Percentiles rank a stretch among this genome's conserved stretches.
These are phyloP conservation scores for Drosophila parthenogenetica DNA, from an alignment of 2,888 invertebrate species.

Conservation along the genomic window DNA sequence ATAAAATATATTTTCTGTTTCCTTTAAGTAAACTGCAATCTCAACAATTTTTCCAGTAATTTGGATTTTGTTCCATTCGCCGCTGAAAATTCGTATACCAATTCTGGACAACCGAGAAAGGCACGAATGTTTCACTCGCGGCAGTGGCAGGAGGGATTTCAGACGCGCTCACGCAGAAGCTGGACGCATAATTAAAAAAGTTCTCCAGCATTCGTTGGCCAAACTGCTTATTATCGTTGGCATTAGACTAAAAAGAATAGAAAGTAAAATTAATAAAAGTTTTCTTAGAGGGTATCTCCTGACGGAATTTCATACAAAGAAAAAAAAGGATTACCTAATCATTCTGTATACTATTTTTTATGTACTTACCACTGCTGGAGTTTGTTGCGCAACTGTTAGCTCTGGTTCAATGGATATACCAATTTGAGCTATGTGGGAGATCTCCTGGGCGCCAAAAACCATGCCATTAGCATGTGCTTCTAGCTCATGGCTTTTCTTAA, in stretches of 20 bases:
- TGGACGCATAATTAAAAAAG: slow-evolving; percentile 96
- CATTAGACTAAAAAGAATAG: slow-evolving; percentile 77
- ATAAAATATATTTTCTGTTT: slow-evolving; percentile 7
- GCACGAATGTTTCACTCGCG: slow-evolving; percentile 92
- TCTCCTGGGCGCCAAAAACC: slow-evolving; percentile 91
- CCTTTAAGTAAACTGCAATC: background rate
- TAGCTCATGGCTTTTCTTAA: slow-evolving; percentile 91
- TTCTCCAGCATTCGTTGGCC: slow-evolving; percentile 96
- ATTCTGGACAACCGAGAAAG: slow-evolving; percentile 93
- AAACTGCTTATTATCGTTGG: slow-evolving; percentile 88
- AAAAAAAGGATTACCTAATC: no score
- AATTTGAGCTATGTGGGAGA: slow-evolving; percentile 96
- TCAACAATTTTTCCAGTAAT: slow-evolving; percentile 92
- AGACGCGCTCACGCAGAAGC: slow-evolving; percentile 92
- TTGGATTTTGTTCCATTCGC: slow-evolving; percentile 94
- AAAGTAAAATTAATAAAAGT: background rate
- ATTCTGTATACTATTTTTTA: background rate
- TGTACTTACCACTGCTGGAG: slow-evolving; percentile 84
- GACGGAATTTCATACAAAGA: no score
- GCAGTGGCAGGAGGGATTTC: slow-evolving; percentile 93
- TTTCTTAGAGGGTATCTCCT: background rate
- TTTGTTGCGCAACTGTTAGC: slow-evolving; percentile 85
- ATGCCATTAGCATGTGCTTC: slow-evolving; percentile 84
- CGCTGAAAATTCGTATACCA: slow-evolving; percentile 98
- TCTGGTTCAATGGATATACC: slow-evolving; percentile 94